Conservation (phyloP, 1,140 invertebrate genomes). For the Dysdera silvatica region DNA sequence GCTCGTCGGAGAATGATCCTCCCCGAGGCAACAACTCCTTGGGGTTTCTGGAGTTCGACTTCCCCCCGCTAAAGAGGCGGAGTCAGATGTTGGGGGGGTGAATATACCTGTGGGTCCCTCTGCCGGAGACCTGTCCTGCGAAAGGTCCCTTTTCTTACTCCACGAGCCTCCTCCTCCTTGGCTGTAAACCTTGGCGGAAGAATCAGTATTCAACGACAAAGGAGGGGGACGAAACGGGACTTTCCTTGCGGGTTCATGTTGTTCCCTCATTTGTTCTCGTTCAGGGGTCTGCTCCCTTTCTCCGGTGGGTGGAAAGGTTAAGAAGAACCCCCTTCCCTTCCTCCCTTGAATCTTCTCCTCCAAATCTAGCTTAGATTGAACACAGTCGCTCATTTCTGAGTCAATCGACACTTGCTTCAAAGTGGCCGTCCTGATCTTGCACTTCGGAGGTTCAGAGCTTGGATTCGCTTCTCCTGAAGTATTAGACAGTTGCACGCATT, state of each 20-base stretch:
- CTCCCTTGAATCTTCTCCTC: background rate
- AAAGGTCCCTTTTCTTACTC: too few relatives aligned
- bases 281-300: background rate
- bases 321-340: background rate
- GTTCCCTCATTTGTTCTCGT: slow-evolving; percentile 9
- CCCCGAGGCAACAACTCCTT: too few relatives aligned
- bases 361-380: slow-evolving; percentile 16
- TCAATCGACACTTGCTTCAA: slow-evolving; percentile 27
- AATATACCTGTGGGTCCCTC: slow-evolving; percentile 20
- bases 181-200: background rate
- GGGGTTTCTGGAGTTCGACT: too few relatives aligned
- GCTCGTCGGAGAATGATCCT: too few relatives aligned
- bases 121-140: slow-evolving; percentile 6
- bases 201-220: background rate
- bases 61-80: background rate
- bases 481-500: too few relatives aligned
- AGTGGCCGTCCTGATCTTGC: too few relatives aligned
- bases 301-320: background rate
- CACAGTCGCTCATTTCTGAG: slow-evolving; percentile 29
- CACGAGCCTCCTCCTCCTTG: too few relatives aligned
- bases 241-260: slow-evolving; percentile 11
- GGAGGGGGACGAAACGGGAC: slow-evolving; percentile 1
- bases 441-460: too few relatives aligned
- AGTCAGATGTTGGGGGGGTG: slow-evolving; percentile 20
- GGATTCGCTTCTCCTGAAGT: too few relatives aligned